Conservation (phyloP, 2,113 vertebrate genomes). For the Corydoras sp. region DNA sequence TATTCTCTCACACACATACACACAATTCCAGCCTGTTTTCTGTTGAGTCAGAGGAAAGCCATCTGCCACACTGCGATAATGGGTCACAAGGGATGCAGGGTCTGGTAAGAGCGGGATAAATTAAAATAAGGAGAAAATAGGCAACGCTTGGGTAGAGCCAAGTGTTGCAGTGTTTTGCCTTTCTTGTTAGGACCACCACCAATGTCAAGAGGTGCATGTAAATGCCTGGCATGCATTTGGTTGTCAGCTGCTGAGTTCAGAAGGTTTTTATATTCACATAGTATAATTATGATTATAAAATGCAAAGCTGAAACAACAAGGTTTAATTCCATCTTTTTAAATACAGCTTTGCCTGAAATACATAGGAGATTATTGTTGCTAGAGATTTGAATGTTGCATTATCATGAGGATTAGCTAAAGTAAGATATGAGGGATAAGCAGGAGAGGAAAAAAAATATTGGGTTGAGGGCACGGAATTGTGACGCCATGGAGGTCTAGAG, state of each 20-base stretch:
- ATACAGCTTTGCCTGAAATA: too few relatives aligned
- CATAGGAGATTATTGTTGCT: too few relatives aligned
- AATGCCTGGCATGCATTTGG: conserved; percentile 20
- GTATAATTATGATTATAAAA: conserved; percentile 20
- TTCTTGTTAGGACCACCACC: conserved; percentile 21
- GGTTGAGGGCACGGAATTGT: conserved; percentile 24
- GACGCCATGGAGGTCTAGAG: background rate
- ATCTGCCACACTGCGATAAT: conserved; percentile 69
- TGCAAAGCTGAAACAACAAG: conserved; percentile 4
- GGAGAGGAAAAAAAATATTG: background rate
- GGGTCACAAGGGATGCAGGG: conserved; percentile 57
- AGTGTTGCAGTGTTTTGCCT: conserved; percentile 29
- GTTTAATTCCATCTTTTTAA: background rate
- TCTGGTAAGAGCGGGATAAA: conserved; percentile 53
- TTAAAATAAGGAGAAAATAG: conserved; percentile 56
- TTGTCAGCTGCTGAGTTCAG: background rate
- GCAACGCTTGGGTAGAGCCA: conserved; percentile 48
- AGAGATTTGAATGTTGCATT: conserved; percentile 23
- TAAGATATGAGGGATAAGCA: conserved; percentile 13
- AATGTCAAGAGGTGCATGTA: conserved; percentile 11
- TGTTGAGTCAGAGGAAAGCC: conserved; percentile 67
- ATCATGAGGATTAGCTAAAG: conserved; percentile 34
- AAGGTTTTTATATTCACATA: background rate
- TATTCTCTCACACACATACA: conserved; percentile 34
- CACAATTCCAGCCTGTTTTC: conserved; percentile 56